These are phyloP conservation scores for Dascyllus trimaculatus DNA, from an alignment of 2,113 vertebrate species.

Conservation along the genomic window DNA sequence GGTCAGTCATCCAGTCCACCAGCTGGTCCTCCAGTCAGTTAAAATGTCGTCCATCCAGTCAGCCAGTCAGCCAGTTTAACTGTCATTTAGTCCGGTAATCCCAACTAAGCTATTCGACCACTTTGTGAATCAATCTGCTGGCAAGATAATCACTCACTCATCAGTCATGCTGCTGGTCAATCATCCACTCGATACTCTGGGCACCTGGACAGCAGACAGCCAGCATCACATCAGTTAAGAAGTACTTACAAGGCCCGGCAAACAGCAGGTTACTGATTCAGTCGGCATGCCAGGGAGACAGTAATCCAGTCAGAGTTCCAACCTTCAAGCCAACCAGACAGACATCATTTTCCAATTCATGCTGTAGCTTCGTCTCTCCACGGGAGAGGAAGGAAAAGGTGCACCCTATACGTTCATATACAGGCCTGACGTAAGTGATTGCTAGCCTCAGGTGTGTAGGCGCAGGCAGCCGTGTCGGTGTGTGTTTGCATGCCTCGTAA, in stretches of 20 bases:
- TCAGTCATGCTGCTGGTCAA: slow-evolving; percentile 1
- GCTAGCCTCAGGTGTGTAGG: background rate
- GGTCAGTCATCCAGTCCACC: too few species aligned
- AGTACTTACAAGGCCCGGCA: background rate
- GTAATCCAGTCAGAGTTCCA: background rate
- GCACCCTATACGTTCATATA: slow-evolving; percentile 4
- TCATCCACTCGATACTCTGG: background rate
- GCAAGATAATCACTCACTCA: background rate
- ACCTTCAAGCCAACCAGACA: background rate
- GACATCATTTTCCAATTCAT: slow-evolving; percentile 33
- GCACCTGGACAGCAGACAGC: background rate
- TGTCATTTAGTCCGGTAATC: slow-evolving; percentile 1
- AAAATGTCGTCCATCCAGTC: background rate
- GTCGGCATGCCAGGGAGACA: slow-evolving; percentile 1
- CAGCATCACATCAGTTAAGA: background rate
- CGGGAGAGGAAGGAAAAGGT: background rate
- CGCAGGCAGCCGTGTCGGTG: slow-evolving; percentile 12
- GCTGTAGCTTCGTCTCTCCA: slow-evolving; percentile 17
- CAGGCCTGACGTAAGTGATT: background rate
- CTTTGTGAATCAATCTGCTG: background rate
- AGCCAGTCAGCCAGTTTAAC: background rate
- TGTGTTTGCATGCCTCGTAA: slow-evolving; percentile 42
- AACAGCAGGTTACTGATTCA: slow-evolving; percentile 2
- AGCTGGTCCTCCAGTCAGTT: too few species aligned
- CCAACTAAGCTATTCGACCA: background rate